phyloP scores from a whole-genome alignment of 2,888 invertebrate species.

The Auanema freiburgensis region DNA sequence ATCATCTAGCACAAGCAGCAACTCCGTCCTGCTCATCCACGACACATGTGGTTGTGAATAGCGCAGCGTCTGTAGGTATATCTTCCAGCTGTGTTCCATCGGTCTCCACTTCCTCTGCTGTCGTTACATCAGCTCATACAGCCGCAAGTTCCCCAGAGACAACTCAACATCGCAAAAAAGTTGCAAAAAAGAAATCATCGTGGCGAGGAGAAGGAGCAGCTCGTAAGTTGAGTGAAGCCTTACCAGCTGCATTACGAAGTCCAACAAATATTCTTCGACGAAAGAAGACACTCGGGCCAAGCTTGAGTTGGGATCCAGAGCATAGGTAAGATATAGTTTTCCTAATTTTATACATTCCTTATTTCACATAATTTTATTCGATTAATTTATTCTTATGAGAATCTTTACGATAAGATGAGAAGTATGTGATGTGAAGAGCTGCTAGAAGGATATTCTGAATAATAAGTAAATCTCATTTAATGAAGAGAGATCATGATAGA shows the following conservation, averaged over 20 bases:
- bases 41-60: no score
- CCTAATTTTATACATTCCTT: not conserved
- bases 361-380: no score
- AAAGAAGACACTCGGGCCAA: constrained; percentile 56
- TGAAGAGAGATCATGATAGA: no score
- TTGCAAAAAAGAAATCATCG: constrained; percentile 24
- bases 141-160: no score
- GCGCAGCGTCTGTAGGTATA: no score
- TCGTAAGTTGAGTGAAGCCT: constrained; percentile 37
- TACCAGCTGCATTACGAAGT: constrained; percentile 44
- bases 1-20: not conserved
- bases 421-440: not conserved
- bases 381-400: no score
- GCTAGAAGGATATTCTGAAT: not conserved
- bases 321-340: constrained; percentile 41
- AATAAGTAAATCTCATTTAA: no score
- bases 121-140: no score
- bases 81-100: no score
- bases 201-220: constrained; percentile 38
- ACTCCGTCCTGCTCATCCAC: no score
- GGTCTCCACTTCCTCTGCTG: no score
- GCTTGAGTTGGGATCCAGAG: constrained; percentile 60
- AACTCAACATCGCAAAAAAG: constrained; percentile 10
- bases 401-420: not conserved
- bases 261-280: constrained; percentile 43